Base-by-base conservation (phyloP, 1,140 invertebrate species). In the Aphidius ervi region DNA sequence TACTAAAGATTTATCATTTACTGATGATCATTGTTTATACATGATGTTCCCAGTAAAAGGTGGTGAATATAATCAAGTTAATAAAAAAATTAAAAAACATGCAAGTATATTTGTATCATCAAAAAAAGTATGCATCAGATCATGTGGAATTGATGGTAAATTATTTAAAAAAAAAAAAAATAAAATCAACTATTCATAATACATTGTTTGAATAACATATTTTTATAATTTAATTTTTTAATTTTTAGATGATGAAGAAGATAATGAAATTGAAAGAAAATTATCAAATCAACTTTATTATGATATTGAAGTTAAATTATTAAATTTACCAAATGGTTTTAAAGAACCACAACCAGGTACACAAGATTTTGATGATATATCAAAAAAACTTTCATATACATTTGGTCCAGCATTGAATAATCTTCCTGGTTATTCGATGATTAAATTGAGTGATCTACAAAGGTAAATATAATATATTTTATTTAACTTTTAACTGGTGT, bases 11-110 rank as follows among this genome's bases (percentile, higher is more conserved):
- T 77, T 94, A 41, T 87, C 88, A 39, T 94, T 97, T 75, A 88
- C 88, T 0, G 88, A 94, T 67, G 85, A 88, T 6, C 82, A 88
- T 53, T 97, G 94, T 72, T 77, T 92, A 4, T 95, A 94, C 76
- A 84, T 97, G 73, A 89, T 96, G 83, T 97, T 93, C 81, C 90
- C 92, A 1, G 84, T 91, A 0, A 86, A 88, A 72, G 94, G 94
- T 7, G 94, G 94, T 5, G 81, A 76, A 5, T 94, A 90, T 74
- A 88, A 95, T 74, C 80, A 87, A 10, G 89, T 92, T 9, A 92
- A 88, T 73, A 95, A 94, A 74, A 90, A 90, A 68, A 93, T 94
- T 46, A 82, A 86, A 56, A 93, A 94, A 68, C 95, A 97, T 72
- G 83, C 87, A 50, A 76, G 77, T 3, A 85, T 86, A 3, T 94